A percentile compares a stretch with the other conserved stretches of the same genome.
Conservation (phyloP, 2,888 invertebrate species). For the Syrista parreyssii region DNA sequence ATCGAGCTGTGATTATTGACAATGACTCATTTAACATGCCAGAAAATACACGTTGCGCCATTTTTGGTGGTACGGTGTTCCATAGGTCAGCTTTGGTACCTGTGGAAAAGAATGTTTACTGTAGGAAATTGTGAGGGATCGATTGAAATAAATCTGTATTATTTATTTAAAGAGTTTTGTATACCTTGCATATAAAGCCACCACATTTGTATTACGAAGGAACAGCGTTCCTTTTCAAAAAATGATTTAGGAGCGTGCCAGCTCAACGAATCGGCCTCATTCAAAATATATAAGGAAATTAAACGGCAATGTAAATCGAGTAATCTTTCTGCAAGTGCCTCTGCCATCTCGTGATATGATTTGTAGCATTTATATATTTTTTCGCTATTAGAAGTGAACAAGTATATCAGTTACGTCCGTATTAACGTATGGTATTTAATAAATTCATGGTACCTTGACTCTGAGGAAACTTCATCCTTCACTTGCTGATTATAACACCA, state of each 20-base stretch:
- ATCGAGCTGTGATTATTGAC: conserved; percentile 82
- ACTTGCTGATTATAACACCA: conserved; percentile 79
- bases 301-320: conserved; percentile 84
- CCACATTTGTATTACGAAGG: conserved; percentile 89
- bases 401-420: neutral
- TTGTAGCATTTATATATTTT: conserved; percentile 73
- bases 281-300: conserved; percentile 81
- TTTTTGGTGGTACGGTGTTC: conserved; percentile 89
- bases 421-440: neutral
- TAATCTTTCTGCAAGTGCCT: conserved; percentile 84
- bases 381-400: conserved; percentile 32
- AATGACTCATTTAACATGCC: conserved; percentile 89
- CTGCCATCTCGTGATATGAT: conserved; percentile 84
- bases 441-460: conserved; percentile 41
- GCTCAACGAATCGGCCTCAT: conserved; percentile 83
- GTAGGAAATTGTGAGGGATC: neutral
- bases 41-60: conserved; percentile 86
- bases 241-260: conserved; percentile 77
- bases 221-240: conserved; percentile 80
- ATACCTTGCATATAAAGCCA: conserved; percentile 87
- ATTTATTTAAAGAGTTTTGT: neutral
- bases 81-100: conserved; percentile 85
- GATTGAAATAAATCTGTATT: neutral
- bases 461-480: conserved; percentile 56
- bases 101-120: conserved; percentile 53